A percentile compares a stretch with the other conserved stretches of the same genome.
phyloP scores from a whole-genome alignment of 2,113 vertebrate genomes.

The Columba livia region DNA sequence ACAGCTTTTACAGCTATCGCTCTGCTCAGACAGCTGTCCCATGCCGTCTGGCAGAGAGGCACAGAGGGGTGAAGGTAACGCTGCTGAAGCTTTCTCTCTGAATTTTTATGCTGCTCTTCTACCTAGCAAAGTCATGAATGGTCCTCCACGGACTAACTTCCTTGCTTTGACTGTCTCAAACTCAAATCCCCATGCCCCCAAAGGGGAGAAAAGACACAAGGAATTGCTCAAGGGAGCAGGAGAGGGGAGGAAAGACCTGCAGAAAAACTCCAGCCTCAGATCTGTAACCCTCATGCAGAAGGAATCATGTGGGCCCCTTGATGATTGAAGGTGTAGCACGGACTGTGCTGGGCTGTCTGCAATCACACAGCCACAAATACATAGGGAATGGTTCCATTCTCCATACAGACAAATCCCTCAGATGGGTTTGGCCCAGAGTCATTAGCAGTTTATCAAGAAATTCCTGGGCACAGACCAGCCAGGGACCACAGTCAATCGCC shows the following conservation, averaged over 20 bases:
- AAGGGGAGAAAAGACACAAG: background rate
- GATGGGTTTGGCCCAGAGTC: background rate
- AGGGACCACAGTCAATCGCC: background rate
- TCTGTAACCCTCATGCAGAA: background rate
- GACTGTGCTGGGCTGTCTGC: background rate
- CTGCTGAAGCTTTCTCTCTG: background rate
- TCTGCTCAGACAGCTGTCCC: background rate
- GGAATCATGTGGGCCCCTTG: rapidly evolving
- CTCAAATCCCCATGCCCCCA: background rate
- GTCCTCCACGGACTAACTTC: background rate
- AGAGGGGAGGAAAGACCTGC: background rate
- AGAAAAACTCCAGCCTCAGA: background rate
- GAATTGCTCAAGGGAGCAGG: background rate
- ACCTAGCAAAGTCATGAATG: background rate
- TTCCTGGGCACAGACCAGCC: background rate
- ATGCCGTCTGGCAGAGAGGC: background rate
- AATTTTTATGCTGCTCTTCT: background rate
- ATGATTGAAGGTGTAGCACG: background rate
- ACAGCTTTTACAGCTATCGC: background rate
- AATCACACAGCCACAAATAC: background rate
- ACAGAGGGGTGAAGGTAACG: background rate
- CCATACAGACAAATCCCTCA: background rate
- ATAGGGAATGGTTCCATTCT: background rate
- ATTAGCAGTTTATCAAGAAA: background rate
- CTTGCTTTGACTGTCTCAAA: background rate